Evolutionary conservation across 2,113 vertebrate species (phyloP).

Genomic region (Austrofundulus limnaeus): DNA sequence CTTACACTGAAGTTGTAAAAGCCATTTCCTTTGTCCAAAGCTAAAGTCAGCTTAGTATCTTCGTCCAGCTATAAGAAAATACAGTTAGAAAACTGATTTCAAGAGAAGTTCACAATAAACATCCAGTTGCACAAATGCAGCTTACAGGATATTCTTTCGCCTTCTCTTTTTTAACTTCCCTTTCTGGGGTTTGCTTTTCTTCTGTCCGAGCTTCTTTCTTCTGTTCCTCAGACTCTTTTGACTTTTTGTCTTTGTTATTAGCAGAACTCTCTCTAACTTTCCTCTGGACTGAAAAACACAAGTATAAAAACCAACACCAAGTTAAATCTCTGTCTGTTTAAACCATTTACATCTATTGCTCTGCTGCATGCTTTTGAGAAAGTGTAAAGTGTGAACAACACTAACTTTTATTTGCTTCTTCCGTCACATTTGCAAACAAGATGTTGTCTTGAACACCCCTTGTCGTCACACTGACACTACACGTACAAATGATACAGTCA

Average conservation of each 20-base stretch:
- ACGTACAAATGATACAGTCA: constrained; percentile 24
- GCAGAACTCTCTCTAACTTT: neutral
- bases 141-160: constrained; percentile 23
- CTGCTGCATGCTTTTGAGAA: neutral
- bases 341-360: neutral
- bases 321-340: neutral
- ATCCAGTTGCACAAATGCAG: neutral
- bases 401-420: constrained; percentile 46
- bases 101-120: neutral
- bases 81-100: neutral
- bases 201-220: neutral
- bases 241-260: rapidly evolving
- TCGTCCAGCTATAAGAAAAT: constrained; percentile 52
- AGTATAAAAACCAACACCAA: neutral
- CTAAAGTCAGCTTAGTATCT: constrained; percentile 37
- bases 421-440: constrained; percentile 29
- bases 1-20: constrained; percentile 84
- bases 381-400: neutral
- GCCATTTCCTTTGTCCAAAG: constrained; percentile 54
- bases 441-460: constrained; percentile 68
- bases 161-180: neutral
- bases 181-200: neutral
- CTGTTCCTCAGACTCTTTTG: rapidly evolving
- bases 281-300: constrained; percentile 40
- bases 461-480: constrained; percentile 67